Base-by-base conservation (phyloP, 1,140 invertebrate genomes). In the Dreissena rostriformis region DNA sequence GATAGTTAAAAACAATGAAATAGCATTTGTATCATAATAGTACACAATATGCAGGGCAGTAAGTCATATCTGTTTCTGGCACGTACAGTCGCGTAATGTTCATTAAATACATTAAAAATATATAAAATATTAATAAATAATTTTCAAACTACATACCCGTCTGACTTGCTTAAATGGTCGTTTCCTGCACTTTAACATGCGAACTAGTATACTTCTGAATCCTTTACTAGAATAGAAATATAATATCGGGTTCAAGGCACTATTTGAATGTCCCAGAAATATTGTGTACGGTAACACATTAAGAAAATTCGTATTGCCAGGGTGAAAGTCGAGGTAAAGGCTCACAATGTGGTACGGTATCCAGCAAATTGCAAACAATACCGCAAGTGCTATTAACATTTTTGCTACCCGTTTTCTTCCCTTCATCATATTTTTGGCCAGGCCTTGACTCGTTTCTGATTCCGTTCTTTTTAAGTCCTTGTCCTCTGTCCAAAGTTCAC, bases 201-300 rank as follows among this genome's bases (percentile, higher is more conserved):
- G 80, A 14, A 86, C 19, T 19, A 88, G 55, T 63, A 86, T 85
- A 81, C 87, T 90, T 83, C 91, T 87, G 74, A 92, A 94, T 73
- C 90, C 96, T 95, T 90, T 96, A 95, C 96, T 97, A 67, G 96
- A 93, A 72, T 95, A 94, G 95, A 96, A 97, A 91, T 96, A 96
- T 14, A 96, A 95, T 17, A 96, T 94, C 11, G 96, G 96, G 93
- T 96, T 96, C 51, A 97, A 92, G 28, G 96, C 96, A 70, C 96
- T 96, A 92, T 97, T 96, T 29, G 96, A 95, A 90, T 97, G 96
- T 71, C 96, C 96, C 15, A 97, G 91, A 67, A 96, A 93, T 71
- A 97, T 92, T 55, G 95, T 95, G 87, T 96, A 96, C 73, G 96
- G 95, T 29, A 95, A 91, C 0, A 86, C 86, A 0, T 74, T 57